Evolutionary conservation across 2,797 vertebrate species (phyloP), one percentile per base, ranked within the genome.

Genomic region (Muscicapa striata): DNA sequence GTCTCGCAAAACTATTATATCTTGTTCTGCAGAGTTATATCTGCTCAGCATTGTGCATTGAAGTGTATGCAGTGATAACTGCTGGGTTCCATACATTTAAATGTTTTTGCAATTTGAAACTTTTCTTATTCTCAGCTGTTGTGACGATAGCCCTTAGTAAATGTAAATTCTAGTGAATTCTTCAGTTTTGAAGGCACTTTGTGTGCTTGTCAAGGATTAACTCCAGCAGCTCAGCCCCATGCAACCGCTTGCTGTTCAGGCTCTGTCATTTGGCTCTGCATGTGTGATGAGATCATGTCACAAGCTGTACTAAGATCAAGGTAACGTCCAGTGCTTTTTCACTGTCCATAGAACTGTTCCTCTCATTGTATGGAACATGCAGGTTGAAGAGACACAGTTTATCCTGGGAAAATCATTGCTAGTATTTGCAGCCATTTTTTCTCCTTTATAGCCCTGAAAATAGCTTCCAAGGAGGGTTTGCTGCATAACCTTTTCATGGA

Each of bases 211-310:
- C 29, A 40, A 49, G 34, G 30, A 38, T 81, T 78, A 84, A 20
- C 13, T 11, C 30, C 26, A 27, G 43, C 38, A 77, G 11, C 46
- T 81, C 32, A 69, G 73, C 29, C 19, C 38, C 13, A 29, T 2
- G 1, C 30, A 59, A n/a, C 59, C 0, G 0, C 12, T 38, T 1
- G 1, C 52, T 51, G 11, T 48, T 27, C 19, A 36, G 46, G 16
- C 38, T 72, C 11, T 83, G 43, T n/a, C 6, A 23, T 86, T 72
- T 68, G 69, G n/a, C 52, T 21, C 1, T 29, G 16, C 20, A 1
- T 52, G 15, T 61, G 9, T 24, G 12, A 11, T 32, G 41, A 40
- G 45, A 52, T 74, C 22, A 17, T 23, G 40, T 74, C 11, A 13
- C 19, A 66, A 23, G 29, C 62, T 81, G 83, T 90, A 27, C 38